Percentiles rank a stretch among this genome's conserved stretches.
These are phyloP conservation scores for Valencia hispanica DNA, from an alignment of 2,797 vertebrate genomes.

Conservation along the genomic window DNA sequence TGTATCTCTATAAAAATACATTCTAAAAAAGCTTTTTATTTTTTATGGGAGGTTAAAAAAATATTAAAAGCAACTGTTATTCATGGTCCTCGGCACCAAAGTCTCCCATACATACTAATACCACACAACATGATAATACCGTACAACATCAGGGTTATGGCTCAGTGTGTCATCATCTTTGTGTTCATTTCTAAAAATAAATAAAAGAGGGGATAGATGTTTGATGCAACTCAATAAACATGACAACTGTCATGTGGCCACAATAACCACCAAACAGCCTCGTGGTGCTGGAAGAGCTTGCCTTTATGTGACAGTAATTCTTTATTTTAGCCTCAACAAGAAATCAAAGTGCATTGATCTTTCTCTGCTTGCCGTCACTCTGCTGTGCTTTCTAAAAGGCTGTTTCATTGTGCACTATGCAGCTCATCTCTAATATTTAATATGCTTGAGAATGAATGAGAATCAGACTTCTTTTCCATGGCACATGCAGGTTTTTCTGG, in stretches of 20 bases:
- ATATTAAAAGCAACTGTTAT: background rate
- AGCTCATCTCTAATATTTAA: slow-evolving; percentile 15
- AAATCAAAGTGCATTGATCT: slow-evolving; percentile 60
- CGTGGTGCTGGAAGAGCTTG: slow-evolving; percentile 11
- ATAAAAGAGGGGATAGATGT: slow-evolving; percentile 10
- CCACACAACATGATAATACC: slow-evolving; percentile 21
- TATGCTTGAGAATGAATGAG: background rate
- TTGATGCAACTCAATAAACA: slow-evolving; percentile 27
- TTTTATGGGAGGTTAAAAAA: background rate
- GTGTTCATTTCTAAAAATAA: slow-evolving; percentile 8
- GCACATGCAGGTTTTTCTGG: slow-evolving; percentile 8
- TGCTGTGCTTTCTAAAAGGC: slow-evolving; percentile 9
- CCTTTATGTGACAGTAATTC: slow-evolving; percentile 48
- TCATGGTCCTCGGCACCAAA: background rate
- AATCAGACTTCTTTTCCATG: background rate
- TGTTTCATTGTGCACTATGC: slow-evolving; percentile 2
- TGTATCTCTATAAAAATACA: background rate
- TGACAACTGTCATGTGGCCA: slow-evolving; percentile 31
- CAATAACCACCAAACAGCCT: slow-evolving; percentile 47
- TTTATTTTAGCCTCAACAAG: slow-evolving; percentile 37
- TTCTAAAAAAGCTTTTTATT: background rate
- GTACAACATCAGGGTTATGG: slow-evolving; percentile 23
- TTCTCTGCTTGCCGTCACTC: background rate
- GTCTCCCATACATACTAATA: background rate
- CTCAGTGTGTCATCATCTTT: slow-evolving; percentile 37